phyloP scores from a whole-genome alignment of 1,140 invertebrate genomes.

The Scaptomyza pallida region DNA sequence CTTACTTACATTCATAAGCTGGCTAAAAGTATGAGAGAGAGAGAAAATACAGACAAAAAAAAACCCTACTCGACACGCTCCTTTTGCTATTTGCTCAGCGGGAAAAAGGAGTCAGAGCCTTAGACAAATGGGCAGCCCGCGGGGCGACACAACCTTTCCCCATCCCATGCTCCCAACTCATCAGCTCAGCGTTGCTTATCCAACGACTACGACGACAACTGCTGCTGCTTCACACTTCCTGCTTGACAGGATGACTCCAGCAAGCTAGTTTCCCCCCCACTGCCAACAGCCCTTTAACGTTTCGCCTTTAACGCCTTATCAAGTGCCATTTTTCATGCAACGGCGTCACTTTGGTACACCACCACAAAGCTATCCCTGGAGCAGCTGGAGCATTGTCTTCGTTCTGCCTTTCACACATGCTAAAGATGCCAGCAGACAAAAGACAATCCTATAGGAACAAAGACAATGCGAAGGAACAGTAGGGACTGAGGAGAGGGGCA shows the following conservation, averaged over 20 bases:
- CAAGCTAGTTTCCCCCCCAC: not conserved
- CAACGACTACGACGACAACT: slow-evolving; percentile 19
- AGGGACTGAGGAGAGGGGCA: no score
- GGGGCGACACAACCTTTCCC: slow-evolving; percentile 37
- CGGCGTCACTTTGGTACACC: slow-evolving; percentile 60
- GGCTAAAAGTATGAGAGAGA: slow-evolving; percentile 4
- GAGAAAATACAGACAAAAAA: slow-evolving; percentile 15
- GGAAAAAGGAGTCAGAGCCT: slow-evolving; percentile 49
- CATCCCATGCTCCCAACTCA: slow-evolving; percentile 22
- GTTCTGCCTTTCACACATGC: slow-evolving; percentile 61
- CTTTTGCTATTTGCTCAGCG: slow-evolving; percentile 78
- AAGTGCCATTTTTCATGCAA: slow-evolving; percentile 81
- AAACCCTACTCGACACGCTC: slow-evolving; percentile 60
- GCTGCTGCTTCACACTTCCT: slow-evolving; percentile 74
- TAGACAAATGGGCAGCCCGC: slow-evolving; percentile 68
- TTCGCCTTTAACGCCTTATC: slow-evolving; percentile 58
- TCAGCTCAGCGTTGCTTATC: slow-evolving; percentile 45
- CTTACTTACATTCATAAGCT: slow-evolving; percentile 80
- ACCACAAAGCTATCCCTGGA: slow-evolving; percentile 75
- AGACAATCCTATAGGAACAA: slow-evolving; percentile 18
- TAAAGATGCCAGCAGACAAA: slow-evolving; percentile 56
- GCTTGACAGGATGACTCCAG: slow-evolving; percentile 69
- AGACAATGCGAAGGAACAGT: slow-evolving; percentile 11
- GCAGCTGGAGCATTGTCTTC: slow-evolving; percentile 61
- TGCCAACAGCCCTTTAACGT: not conserved